These are phyloP conservation scores for Spea multiplicata DNA, from an alignment of 2,113 vertebrate genomes.

Conservation along the genomic window DNA sequence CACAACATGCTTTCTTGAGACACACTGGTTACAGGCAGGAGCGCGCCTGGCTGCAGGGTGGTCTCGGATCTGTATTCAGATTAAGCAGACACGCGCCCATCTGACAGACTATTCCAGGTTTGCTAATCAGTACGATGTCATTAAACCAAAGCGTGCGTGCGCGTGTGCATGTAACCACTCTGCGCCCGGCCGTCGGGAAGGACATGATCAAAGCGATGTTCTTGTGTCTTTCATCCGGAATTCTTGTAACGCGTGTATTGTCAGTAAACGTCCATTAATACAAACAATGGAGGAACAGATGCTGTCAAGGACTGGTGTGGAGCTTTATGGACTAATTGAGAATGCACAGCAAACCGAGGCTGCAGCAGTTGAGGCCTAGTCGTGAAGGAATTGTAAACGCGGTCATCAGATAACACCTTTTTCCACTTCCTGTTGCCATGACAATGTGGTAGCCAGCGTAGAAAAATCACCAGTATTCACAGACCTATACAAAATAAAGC, in stretches of 20 bases:
- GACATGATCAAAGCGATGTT: conserved; percentile 54
- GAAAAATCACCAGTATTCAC: conserved; percentile 76
- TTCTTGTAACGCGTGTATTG: conserved; percentile 46
- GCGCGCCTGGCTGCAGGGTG: neutral
- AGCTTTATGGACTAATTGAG: conserved; percentile 58
- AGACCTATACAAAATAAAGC: conserved; percentile 70
- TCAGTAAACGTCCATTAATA: conserved; percentile 54
- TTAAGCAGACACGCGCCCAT: conserved; percentile 32
- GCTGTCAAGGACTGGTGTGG: conserved; percentile 55
- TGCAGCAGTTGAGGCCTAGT: conserved; percentile 65
- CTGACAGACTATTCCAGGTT: conserved; percentile 63
- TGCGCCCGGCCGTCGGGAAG: conserved; percentile 58
- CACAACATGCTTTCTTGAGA: conserved; percentile 33
- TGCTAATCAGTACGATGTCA: conserved; percentile 23
- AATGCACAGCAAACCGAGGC: conserved; percentile 64
- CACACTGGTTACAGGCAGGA: conserved; percentile 1
- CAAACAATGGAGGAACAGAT: conserved; percentile 52
- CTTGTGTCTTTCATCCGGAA: conserved; percentile 59
- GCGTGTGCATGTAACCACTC: conserved; percentile 59
- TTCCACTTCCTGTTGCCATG: conserved; percentile 76
- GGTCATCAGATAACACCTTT: conserved; percentile 64
- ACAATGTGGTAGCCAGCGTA: conserved; percentile 72
- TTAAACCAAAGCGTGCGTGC: conserved; percentile 39
- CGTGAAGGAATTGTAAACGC: conserved; percentile 70
- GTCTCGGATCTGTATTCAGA: conserved; percentile 31